These are phyloP conservation scores for Holothuria leucospilota DNA, from an alignment of 53 echinoderm and acorn worm genomes.

Conservation along the genomic window DNA sequence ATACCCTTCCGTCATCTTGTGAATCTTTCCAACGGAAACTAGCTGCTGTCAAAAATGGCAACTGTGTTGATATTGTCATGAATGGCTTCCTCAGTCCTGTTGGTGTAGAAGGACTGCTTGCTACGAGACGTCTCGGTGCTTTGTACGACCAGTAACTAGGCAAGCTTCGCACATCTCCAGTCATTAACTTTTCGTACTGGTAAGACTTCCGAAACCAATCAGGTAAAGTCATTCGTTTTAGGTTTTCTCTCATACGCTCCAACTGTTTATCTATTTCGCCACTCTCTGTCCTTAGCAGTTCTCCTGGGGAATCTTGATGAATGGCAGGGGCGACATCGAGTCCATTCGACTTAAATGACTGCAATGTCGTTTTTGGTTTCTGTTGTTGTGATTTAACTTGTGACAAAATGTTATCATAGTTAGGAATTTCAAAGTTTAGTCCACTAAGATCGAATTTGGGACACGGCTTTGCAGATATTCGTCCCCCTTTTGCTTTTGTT, in stretches of 20 bases:
- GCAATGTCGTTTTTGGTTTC: background rate
- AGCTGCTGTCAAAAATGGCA: slow-evolving; percentile 67
- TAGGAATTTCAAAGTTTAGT: slow-evolving; percentile 24
- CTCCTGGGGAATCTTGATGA: background rate
- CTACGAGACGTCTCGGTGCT: slow-evolving; percentile 48
- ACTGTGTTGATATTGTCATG: slow-evolving; percentile 51
- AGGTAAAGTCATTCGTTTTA: slow-evolving; percentile 66
- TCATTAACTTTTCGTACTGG: slow-evolving; percentile 66
- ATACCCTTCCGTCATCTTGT: slow-evolving; percentile 22
- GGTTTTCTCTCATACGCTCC: slow-evolving; percentile 65
- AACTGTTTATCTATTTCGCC: slow-evolving; percentile 65
- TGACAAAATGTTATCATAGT: slow-evolving; percentile 39
- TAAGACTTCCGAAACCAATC: slow-evolving; percentile 66
- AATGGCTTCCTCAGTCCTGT: slow-evolving; percentile 57
- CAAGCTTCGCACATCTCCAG: slow-evolving; percentile 64
- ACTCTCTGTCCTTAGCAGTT: slow-evolving; percentile 43
- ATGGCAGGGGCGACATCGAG: slow-evolving; percentile 35
- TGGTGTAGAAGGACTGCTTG: slow-evolving; percentile 67
- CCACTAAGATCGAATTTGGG: slow-evolving; percentile 11
- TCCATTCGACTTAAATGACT: background rate
- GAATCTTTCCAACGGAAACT: slow-evolving; percentile 35
- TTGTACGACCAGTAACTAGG: slow-evolving; percentile 62
- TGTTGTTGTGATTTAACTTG: slow-evolving; percentile 20
- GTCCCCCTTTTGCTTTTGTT: background rate
- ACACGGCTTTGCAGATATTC: slow-evolving; percentile 28